These are phyloP conservation scores for Papilio polyxenes DNA, from an alignment of 1,140 invertebrate genomes.

Conservation along the genomic window DNA sequence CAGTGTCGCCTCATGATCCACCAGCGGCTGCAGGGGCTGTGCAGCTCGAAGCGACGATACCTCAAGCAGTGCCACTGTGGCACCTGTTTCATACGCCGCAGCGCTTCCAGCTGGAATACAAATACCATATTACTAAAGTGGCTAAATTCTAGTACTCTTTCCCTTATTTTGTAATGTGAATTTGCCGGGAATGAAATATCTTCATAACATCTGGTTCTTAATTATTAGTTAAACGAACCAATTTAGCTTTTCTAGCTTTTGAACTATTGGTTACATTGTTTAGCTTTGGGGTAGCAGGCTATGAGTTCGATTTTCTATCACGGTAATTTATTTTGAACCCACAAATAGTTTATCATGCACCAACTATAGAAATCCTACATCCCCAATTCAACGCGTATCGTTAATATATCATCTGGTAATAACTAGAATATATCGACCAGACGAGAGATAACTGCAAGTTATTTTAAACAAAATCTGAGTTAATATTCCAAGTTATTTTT, in stretches of 20 bases:
- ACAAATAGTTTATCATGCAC: no score
- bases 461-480: background rate
- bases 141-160: no score
- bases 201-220: no score
- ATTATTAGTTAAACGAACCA: background rate
- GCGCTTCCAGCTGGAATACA: constrained; percentile 66
- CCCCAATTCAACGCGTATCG: no score
- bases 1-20: constrained; percentile 77
- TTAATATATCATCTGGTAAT: background rate
- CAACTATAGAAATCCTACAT: no score
- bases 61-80: constrained; percentile 90
- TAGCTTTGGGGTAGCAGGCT: background rate
- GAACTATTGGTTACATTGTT: background rate
- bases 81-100: constrained; percentile 83
- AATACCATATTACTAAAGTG: constrained; percentile 22
- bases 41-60: constrained; percentile 88
- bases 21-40: constrained; percentile 86
- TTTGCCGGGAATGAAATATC: no score
- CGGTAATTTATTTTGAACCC: background rate
- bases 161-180: no score
- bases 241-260: background rate
- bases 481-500: no score
- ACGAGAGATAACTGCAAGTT: background rate
- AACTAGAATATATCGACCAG: background rate
- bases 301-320: background rate